These are phyloP conservation scores for Vanessa tameamea DNA, from an alignment of 1,140 invertebrate species.

Conservation along the genomic window DNA sequence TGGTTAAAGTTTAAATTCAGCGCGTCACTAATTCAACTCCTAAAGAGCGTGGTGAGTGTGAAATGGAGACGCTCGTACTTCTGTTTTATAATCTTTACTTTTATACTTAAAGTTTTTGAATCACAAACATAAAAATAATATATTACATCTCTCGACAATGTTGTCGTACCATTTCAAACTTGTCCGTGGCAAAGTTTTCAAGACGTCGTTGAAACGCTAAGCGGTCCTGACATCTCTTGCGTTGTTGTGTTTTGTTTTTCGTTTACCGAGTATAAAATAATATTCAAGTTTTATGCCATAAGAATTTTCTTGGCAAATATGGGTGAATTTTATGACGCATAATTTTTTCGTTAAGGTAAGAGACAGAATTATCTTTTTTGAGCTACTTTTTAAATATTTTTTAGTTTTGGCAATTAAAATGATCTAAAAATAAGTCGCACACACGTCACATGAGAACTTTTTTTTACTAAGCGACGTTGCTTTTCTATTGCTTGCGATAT, in stretches of 20 bases:
- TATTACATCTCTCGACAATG: constrained; percentile 8
- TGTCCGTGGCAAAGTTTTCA: constrained; percentile 10
- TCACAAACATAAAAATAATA: constrained; percentile 7
- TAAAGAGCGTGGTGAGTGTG: not conserved
- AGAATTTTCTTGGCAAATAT: not conserved
- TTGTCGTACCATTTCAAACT: constrained; percentile 7
- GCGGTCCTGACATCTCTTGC: constrained; percentile 6
- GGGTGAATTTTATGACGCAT: not conserved
- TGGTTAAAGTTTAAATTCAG: not conserved
- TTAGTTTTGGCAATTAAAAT: too few relatives aligned
- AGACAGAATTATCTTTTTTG: too few relatives aligned
- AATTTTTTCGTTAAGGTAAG: not conserved
- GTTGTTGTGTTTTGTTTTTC: not conserved
- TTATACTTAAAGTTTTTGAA: constrained; percentile 2
- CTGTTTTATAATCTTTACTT: constrained; percentile 5
- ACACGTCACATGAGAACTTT: too few relatives aligned
- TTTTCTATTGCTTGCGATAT: too few relatives aligned
- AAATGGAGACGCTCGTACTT: not conserved
- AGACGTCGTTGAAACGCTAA: constrained; percentile 9
- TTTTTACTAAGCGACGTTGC: too few relatives aligned
- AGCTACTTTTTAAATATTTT: too few relatives aligned
- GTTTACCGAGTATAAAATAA: constrained; percentile 10
- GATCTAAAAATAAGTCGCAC: too few relatives aligned
- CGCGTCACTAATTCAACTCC: not conserved
- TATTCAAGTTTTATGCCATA: not conserved